Evolutionary conservation across 2,888 invertebrate genomes (phyloP), one percentile per base, ranked within the genome.

Genomic region (Melitaea athalia): DNA sequence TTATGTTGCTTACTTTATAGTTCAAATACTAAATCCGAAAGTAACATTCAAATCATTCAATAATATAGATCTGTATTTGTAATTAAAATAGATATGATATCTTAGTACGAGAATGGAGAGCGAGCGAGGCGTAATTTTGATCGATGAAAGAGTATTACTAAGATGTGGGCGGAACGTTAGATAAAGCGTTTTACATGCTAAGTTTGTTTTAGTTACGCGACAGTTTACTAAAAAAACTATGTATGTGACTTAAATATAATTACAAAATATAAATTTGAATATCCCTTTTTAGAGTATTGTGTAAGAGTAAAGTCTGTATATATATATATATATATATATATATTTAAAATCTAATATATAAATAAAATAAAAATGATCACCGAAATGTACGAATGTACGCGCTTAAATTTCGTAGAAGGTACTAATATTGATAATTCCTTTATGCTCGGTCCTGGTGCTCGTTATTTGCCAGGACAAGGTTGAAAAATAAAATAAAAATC

Each of bases 51-150:
- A 57, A 57, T 57, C 11, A 52, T 17, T 15, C 47, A 38, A 38
- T 42, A 42, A 5, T 43, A 10, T 63, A 52, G 52, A 52, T 24
- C 24, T 24, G 24, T 24, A 24, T 24, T 24, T 24, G 24, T 24
- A 52, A 63, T 43, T 63, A 63, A 42, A 52, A 63, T 52, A 42
- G 62, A 63, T 63, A 63, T 62, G 38, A 49, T 62, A 52, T 63
- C 52, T 43, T 17, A 4, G 42, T 42, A 31, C 15, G 42, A 42
- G 62, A 63, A 63, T 63, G 24, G 49, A 63, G 61, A 38, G 61
- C 61, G 14, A 38, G 15, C 57, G 17, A 38, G 50, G 62, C 50
- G 62, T 50, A 42, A 63, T 63, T 52, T 52, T 63, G 62, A 63
- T 63, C 52, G 38, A 63, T 52, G 52, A 42, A 52, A 52, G 50